These are phyloP conservation scores for Eubucco bourcierii DNA, from an alignment of 2,113 vertebrate species.

Conservation along the genomic window DNA sequence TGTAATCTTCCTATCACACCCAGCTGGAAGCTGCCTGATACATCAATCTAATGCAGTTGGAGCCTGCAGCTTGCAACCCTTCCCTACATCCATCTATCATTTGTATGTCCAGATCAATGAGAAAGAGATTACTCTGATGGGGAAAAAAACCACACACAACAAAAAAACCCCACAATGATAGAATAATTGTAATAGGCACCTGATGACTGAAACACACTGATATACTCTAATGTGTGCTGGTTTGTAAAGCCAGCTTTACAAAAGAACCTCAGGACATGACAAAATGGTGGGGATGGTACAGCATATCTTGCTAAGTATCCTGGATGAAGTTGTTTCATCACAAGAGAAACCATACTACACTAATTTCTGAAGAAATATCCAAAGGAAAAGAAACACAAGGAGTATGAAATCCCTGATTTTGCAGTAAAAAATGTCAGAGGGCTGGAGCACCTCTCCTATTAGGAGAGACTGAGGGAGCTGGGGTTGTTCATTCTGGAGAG, in stretches of 20 bases:
- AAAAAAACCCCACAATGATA: background rate
- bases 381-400: background rate
- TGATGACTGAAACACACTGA: constrained; percentile 1
- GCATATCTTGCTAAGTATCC: background rate
- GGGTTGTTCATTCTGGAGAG: too few relatives aligned
- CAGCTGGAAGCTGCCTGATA: constrained; percentile 55
- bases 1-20: constrained; percentile 58
- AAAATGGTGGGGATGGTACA: background rate
- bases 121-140: background rate
- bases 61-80: constrained; percentile 31
- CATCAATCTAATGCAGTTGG: constrained; percentile 30
- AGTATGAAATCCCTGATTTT: background rate
- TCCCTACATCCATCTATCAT: constrained; percentile 2
- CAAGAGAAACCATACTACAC: background rate
- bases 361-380: background rate
- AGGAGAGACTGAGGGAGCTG: too few relatives aligned
- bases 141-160: background rate
- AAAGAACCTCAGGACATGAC: background rate
- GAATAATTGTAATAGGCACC: constrained; percentile 42
- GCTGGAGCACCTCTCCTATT: too few relatives aligned
- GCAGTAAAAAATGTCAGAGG: background rate
- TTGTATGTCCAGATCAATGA: constrained; percentile 43
- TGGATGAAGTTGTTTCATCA: background rate
- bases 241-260: constrained; percentile 16
- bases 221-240: constrained; percentile 5